phyloP scores from a whole-genome alignment of 2,113 vertebrate genomes.

The Colinus virginianus region DNA sequence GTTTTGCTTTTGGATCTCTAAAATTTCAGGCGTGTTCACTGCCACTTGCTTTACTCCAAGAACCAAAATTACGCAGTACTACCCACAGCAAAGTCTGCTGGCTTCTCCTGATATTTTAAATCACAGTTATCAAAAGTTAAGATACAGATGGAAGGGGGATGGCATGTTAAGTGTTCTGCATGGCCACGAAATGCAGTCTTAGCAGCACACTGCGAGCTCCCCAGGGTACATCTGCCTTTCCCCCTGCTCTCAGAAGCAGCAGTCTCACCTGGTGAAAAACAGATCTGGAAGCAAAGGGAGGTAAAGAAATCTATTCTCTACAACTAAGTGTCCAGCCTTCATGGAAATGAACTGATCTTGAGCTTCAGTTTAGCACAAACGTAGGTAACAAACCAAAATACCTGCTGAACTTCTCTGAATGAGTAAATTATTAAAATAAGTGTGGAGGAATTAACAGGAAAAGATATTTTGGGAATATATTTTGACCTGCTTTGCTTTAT shows the following conservation, averaged over 20 bases:
- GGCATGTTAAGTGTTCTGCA: background rate
- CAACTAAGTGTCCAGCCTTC: background rate
- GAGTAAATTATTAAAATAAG: background rate
- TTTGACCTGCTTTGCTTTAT: background rate
- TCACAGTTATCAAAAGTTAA: background rate
- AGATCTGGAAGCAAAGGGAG: background rate
- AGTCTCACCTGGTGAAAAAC: background rate
- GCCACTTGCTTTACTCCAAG: background rate
- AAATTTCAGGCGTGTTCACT: background rate
- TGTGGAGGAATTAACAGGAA: background rate
- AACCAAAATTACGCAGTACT: background rate
- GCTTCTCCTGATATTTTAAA: background rate
- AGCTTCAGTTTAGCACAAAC: background rate
- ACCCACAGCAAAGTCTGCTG: background rate
- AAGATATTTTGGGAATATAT: background rate
- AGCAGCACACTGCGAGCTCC: background rate
- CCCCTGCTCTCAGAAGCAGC: background rate
- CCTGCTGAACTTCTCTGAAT: background rate
- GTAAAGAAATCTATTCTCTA: background rate
- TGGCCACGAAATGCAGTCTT: background rate
- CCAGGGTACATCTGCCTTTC: background rate
- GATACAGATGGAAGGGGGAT: background rate
- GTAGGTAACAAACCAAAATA: background rate
- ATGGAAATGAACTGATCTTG: background rate
- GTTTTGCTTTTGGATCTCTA: background rate